Base-by-base conservation (phyloP, 2,888 invertebrate genomes). In the Ophion ventricosus region DNA sequence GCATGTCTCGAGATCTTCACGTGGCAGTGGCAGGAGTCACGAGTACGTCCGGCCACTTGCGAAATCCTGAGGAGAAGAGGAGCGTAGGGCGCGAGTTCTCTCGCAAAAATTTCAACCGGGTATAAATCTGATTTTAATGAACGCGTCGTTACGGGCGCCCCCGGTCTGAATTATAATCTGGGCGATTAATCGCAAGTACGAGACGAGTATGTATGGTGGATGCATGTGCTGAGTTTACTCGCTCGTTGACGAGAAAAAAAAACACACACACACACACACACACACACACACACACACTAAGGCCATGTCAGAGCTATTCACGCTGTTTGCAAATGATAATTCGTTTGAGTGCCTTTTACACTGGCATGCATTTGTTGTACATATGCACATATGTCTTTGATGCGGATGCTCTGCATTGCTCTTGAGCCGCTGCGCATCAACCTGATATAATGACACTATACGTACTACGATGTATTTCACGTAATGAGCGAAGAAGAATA, bases 101-200 rank as follows among this genome's bases (percentile, higher is more conserved):
- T 74, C 64, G 83, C 82, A 67, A 85, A 84, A 86, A 88, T 85
- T 83, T 84, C 85, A 87, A 86, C 87, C 87, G 77, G 85, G 84
- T 86, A 88, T 87, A 88, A 88, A 88, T 88, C 88, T 88, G 88
- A 88, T 88, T 88, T 88, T 88, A 88, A 88, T 88, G 88, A 86
- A 87, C 83, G 85, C 84, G 82, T 87, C 84, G 86, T 88, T 87
- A 87, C 82, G 78, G 73, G 67, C 82, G 80, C 79, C 73, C 64
- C 76, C 85, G 80, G 78, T 81, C 82, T 86, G 86, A 85, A 88
- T 88, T 84, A 87, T 86, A 87, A 88, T 88, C 87, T 86, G 79
- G 29, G 78, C 87, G 87, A 87, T 88, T 86, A 88, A 85, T 88
- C 87, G 84, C 86, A 80, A 84, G 84, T 84, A 84, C 84, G 73